phyloP scores from a whole-genome alignment of 2,797 vertebrate genomes.

The Tolypeutes matacus region DNA sequence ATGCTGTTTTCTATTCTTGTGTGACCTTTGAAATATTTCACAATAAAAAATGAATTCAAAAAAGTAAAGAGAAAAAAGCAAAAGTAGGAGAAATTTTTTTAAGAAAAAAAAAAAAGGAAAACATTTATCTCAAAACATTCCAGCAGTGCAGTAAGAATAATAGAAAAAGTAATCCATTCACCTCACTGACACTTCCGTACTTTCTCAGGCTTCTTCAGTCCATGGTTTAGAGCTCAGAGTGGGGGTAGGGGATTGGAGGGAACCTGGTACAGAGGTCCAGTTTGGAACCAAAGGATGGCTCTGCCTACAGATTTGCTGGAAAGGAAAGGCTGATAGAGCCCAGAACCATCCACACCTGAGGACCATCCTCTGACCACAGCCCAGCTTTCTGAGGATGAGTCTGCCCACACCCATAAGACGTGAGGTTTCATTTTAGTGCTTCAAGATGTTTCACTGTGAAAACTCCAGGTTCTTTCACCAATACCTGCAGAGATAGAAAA shows the following conservation, averaged over 20 bases:
- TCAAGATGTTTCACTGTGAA: neutral
- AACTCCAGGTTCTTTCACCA: slow-evolving; percentile 16
- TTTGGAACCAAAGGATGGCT: neutral
- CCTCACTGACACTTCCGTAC: neutral
- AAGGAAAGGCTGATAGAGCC: neutral
- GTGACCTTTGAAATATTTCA: slow-evolving; percentile 70
- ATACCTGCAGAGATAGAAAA: slow-evolving; percentile 16
- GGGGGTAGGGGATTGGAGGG: too few relatives aligned
- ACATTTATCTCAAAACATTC: slow-evolving; percentile 43
- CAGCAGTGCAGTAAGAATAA: neutral
- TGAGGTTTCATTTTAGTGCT: neutral
- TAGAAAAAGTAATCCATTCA: neutral
- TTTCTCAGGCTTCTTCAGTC: neutral
- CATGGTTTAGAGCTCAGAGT: accelerated
- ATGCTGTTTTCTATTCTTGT: slow-evolving; percentile 67
- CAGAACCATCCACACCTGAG: neutral
- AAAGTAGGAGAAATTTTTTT: slow-evolving; percentile 63
- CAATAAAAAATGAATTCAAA: slow-evolving; percentile 66
- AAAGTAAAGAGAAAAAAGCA: neutral
- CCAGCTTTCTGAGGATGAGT: neutral
- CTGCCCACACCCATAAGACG: neutral
- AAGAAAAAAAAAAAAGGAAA: neutral
- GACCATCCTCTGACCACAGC: neutral
- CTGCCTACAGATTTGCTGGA: neutral
- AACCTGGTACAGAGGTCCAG: neutral